phyloP scores from a whole-genome alignment of 2,888 invertebrate genomes.

The Agrypnus murinus region DNA sequence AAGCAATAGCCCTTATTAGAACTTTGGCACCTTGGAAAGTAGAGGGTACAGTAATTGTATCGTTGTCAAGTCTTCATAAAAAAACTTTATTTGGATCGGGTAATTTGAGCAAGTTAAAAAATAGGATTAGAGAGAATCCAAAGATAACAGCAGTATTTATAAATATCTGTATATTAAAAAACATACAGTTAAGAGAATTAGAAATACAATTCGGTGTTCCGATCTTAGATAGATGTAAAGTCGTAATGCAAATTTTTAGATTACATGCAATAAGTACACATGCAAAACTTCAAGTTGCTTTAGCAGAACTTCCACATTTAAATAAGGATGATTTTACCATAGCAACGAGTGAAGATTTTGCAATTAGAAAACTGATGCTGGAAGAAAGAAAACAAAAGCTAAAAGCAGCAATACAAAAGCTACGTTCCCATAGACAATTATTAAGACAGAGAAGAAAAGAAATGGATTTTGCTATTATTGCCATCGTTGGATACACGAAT shows the following conservation, averaged over 20 bases:
- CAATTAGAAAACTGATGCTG: constrained; percentile 74
- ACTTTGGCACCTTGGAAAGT: constrained; percentile 83
- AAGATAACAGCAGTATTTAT: constrained; percentile 82
- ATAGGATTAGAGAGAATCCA: constrained; percentile 68
- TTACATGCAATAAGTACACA: constrained; percentile 84
- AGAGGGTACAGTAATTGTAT: constrained; percentile 74
- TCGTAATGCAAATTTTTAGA: constrained; percentile 87
- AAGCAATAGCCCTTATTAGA: constrained; percentile 81
- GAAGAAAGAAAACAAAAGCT: constrained; percentile 78
- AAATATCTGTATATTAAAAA: constrained; percentile 79
- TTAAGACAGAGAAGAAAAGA: constrained; percentile 75
- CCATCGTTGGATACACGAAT: constrained; percentile 91
- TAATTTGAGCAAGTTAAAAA: constrained; percentile 74
- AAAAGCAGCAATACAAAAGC: constrained; percentile 72
- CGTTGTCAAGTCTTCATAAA: constrained; percentile 75
- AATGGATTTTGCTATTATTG: constrained; percentile 78
- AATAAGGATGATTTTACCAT: constrained; percentile 66
- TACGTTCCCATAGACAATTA: constrained; percentile 76
- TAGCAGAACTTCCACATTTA: constrained; percentile 85
- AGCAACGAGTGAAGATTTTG: constrained; percentile 69
- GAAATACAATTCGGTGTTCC: constrained; percentile 78
- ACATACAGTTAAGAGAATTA: constrained; percentile 76
- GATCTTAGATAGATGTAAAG: constrained; percentile 83
- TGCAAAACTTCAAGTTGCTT: constrained; percentile 84
- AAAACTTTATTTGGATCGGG: constrained; percentile 79